A percentile compares a stretch with the other conserved stretches of the same genome.
phyloP scores from a whole-genome alignment of 2,113 vertebrate species.

The Fregata magnificens region DNA sequence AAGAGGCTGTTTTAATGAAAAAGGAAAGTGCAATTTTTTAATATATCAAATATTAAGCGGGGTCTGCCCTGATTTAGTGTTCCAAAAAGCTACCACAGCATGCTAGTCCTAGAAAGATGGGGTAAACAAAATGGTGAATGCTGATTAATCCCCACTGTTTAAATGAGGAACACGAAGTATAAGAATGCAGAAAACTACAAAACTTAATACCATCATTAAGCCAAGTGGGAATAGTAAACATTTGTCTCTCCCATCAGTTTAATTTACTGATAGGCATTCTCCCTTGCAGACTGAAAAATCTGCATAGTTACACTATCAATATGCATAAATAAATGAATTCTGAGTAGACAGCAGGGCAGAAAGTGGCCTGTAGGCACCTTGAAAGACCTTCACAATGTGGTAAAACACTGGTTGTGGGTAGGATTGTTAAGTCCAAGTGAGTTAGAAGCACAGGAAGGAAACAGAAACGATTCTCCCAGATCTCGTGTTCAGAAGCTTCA shows the following conservation, averaged over 20 bases:
- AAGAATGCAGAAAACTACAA: not conserved
- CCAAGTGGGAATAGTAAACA: not conserved
- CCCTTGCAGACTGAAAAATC: not conserved
- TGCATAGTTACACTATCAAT: not conserved
- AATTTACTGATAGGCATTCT: not conserved
- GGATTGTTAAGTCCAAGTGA: not conserved
- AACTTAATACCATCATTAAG: not conserved
- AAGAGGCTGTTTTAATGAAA: not conserved
- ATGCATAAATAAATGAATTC: not conserved
- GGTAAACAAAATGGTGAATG: not conserved
- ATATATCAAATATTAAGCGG: not conserved
- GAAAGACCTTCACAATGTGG: not conserved
- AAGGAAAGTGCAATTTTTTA: not conserved
- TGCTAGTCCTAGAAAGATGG: not conserved
- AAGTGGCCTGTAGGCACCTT: not conserved
- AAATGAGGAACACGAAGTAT: not conserved
- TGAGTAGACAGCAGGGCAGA: not conserved
- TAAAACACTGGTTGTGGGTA: not conserved
- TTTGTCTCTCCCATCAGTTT: not conserved
- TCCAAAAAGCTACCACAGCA: not conserved
- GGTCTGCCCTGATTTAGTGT: not conserved
- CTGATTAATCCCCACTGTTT: not conserved
- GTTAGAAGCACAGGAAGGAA: not conserved
- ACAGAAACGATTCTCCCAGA: not conserved
- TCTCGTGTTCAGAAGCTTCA: accelerated